Base-by-base conservation (phyloP, 2,888 invertebrate genomes). In the Myathropa florea region DNA sequence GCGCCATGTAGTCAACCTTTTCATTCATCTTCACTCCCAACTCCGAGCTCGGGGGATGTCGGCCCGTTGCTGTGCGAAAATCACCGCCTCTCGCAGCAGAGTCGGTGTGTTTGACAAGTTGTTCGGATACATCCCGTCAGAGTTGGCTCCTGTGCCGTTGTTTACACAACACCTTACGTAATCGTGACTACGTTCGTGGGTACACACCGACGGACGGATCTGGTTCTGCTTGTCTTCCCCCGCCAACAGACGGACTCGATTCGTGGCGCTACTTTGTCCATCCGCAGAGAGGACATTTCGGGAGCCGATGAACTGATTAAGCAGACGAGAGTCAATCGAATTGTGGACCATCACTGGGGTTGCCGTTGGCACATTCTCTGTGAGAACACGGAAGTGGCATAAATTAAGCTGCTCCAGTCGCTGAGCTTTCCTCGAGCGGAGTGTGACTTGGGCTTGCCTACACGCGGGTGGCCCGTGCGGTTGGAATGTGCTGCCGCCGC, bases 151-250 rank as follows among this genome's bases (percentile, higher is more conserved):
- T 73, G 30, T 70, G 21, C 53, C 18, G 53, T 85, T 85, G 82
- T 85, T 85, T 82, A 85, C 85, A 81, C 85, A 85, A 85, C 85
- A 85, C 85, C 81, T 85, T 85, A 85, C 85, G 82, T 85, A 85
- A 85, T 63, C 64, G 68, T 61, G 65, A 55, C 61, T 61, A 46
- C 46, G 18, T 39, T 4, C 4, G 4, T 4, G n/a, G n/a, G 39
- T 39, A 39, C 39, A 39, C 39, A 39, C n/a, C 39, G 14, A 39
- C 30, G 6, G 30, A 30, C 30, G 30, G 33, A n/a, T n/a, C n/a
- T n/a, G n/a, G n/a, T n/a, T 67, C 39, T 55, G 65, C 80, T 78
- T 68, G 67, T 80, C n/a, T n/a, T n/a, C n/a, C n/a, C n/a, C 80
- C 60, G 75, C 65, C 39, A 53, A 65, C 60, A 71, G 71, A 84